Percentiles rank a stretch among this genome's conserved stretches.
These are phyloP conservation scores for Acomys russatus DNA, from an alignment of 2,797 vertebrate genomes.

Conservation along the genomic window DNA sequence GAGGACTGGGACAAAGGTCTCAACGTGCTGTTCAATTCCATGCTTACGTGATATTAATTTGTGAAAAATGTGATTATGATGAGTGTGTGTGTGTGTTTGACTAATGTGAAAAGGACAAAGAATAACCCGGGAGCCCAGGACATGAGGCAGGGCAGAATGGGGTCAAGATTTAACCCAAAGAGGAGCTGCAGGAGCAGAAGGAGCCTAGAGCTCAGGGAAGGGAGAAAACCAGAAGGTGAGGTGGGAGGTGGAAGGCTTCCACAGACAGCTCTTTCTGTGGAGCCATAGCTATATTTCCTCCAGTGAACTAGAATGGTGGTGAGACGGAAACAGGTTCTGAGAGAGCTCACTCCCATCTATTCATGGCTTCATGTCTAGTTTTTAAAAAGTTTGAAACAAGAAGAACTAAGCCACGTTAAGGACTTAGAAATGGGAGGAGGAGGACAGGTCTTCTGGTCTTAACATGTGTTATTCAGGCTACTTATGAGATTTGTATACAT, in stretches of 20 bases:
- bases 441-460: background rate
- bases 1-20: background rate
- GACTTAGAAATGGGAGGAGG: background rate
- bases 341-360: background rate
- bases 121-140: background rate
- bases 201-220: background rate
- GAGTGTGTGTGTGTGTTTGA: background rate
- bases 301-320: background rate
- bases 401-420: constrained; percentile 31
- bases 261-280: background rate
- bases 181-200: background rate
- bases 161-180: background rate
- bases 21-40: background rate
- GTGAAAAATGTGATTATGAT: background rate
- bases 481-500: background rate
- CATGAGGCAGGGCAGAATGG: background rate
- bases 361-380: background rate
- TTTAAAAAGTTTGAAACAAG: constrained; percentile 24
- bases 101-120: background rate
- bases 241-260: background rate
- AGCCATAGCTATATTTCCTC: background rate
- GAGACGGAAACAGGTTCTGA: background rate
- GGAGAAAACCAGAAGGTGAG: background rate
- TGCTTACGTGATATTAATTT: background rate
- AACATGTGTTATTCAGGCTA: background rate